Conservation (phyloP, 1,140 invertebrate genomes). For the Pemphigus obesinymphae region DNA sequence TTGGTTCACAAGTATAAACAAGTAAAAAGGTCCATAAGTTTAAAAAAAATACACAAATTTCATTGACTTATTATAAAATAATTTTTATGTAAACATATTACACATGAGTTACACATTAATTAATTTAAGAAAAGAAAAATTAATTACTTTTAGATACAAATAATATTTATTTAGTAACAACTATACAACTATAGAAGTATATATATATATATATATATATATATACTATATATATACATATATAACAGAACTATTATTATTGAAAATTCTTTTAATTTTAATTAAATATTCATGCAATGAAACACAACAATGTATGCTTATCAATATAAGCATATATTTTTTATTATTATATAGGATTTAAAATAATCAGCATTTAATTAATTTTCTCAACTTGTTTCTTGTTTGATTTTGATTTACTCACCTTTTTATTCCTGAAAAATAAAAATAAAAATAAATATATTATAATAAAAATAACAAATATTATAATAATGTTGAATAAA, state of each 20-base stretch:
- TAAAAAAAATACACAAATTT: neutral
- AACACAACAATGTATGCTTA: too few relatives aligned
- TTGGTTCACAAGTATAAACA: too few relatives aligned
- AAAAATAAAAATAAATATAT: slow-evolving; percentile 26
- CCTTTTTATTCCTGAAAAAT: slow-evolving; percentile 12
- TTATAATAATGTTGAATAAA: neutral
- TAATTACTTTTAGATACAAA: neutral
- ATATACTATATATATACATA: too few relatives aligned
- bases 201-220: too few relatives aligned
- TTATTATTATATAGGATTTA: too few relatives aligned
- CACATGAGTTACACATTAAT: neutral
- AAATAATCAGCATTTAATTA: neutral
- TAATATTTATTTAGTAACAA: neutral
- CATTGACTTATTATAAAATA: neutral
- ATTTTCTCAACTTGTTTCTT: neutral
- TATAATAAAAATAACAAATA: neutral
- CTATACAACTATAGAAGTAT: neutral
- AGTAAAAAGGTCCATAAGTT: neutral
- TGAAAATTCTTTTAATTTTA: neutral
- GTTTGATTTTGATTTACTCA: neutral
- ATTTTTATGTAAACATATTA: neutral
- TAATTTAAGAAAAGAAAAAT: neutral
- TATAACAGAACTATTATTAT: neutral
- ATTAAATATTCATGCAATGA: neutral
- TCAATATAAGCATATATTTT: too few relatives aligned